Base-by-base conservation (phyloP, 1,140 invertebrate species). In the Leptinotarsa undecemlineata region DNA sequence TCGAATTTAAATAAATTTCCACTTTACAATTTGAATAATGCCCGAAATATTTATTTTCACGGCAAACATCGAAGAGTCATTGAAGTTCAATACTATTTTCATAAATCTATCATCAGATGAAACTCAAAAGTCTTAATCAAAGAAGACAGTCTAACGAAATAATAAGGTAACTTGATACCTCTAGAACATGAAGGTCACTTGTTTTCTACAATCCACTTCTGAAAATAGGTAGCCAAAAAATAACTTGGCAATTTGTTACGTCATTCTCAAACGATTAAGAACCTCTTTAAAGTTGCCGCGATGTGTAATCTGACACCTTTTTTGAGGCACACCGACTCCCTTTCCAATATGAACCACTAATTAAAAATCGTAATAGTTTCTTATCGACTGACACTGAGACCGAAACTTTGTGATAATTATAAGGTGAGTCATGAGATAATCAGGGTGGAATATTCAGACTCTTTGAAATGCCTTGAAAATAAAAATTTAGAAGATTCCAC, bases 201-300 rank as follows among this genome's bases (percentile, higher is more conserved):
- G 14, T 17, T 57, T 57, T 17, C 15, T 57, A 57, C n/a, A 19
- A 57, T 23, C 63, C 63, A 19, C 63, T 64, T 64, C 63, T 21
- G 20, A 26, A 64, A 64, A 64, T 64, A 64, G 63, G 63, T 64
- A 64, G 63, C 63, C 60, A 64, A 33, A 64, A 64, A 64, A 64
- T 64, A 21, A 64, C 68, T 19, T 51, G 48, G 68, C 74, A 74
- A 78, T 78, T 78, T 78, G 76, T 78, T 78, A 75, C 74, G 76
- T 78, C 76, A 78, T 78, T 70, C 74, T 61, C 66, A 68, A 71
- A 73, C 76, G 71, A 78, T 78, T 78, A 78, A 75, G 51, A 42
- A 61, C 20, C 48, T 68, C 74, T 75, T 75, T 75, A 69, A 71
- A 63, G 68, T 72, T 57, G 68, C 76, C 76, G 76, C 76, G 47